Evolutionary conservation across 1,140 invertebrate genomes (phyloP), one percentile per base, ranked within the genome.

Genomic region (Drosophila nigromelanica): DNA sequence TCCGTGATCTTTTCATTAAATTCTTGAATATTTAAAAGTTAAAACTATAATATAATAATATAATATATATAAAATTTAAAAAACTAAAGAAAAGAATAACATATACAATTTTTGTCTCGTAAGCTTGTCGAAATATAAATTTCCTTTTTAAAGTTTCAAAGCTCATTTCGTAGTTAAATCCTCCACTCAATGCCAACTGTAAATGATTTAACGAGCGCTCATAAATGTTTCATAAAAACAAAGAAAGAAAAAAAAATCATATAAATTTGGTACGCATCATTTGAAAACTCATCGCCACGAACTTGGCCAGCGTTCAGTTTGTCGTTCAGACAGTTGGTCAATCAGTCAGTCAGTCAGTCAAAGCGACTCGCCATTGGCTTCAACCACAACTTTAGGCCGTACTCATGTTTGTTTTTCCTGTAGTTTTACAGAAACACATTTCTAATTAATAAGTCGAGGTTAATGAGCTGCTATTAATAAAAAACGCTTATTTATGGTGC

Each of bases 381-480:
- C 50, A 75, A 66, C 66, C 72, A 45, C 66, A 54, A 69, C 59
- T 56, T 54, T 24, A 35, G 71, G 48, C 54, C 60, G 15, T 30
- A 64, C 33, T 60, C 45, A 56, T 67, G 42, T 70, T 60, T 71
- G 50, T 35, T 35, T 35, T 35, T 35, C 8, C 33, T 35, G 54
- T 33, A 30, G n/a, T 62, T 63, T 70, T 63, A 55, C 59, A 27
- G 21, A 39, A 55, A 51, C 39, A 70, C 62, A 82, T 87, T 87
- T 77, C 77, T 82, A 89, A 87, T 87, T 87, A 87, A 87, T 87
- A 82, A 87, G 83, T 87, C 72, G 83, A 70, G 82, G 82, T 82
- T 87, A 87, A 87, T 87, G 82, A 77, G 82, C 76, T 70, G 83
- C 83, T 71, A 87, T 87, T 89, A 89, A 87, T 87, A 87, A 82